These are phyloP conservation scores for Haemorhous mexicanus DNA, from an alignment of 2,113 vertebrate genomes.

Conservation along the genomic window DNA sequence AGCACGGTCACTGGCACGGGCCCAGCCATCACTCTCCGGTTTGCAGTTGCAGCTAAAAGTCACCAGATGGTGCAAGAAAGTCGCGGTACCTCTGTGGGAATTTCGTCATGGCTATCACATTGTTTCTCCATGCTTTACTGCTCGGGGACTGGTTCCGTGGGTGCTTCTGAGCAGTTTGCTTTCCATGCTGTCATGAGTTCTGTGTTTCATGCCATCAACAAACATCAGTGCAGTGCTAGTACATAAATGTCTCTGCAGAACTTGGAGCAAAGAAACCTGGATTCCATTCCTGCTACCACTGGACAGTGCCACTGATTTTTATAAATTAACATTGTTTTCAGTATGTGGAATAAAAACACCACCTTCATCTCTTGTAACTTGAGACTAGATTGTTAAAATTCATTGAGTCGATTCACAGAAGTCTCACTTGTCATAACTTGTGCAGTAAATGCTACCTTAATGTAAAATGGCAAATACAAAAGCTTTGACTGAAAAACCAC, in stretches of 20 bases:
- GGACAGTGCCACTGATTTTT: neutral
- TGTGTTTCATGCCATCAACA: neutral
- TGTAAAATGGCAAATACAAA: neutral
- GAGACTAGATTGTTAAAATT: neutral
- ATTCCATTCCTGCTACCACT: neutral
- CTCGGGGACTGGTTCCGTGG: rapidly evolving
- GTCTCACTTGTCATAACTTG: neutral
- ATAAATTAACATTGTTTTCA: neutral
- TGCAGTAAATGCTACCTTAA: neutral
- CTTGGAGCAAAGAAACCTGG: neutral
- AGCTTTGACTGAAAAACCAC: neutral
- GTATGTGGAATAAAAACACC: neutral
- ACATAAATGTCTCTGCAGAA: neutral
- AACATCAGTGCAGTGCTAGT: neutral
- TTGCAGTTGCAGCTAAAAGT: constrained; percentile 31
- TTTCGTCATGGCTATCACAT: neutral
- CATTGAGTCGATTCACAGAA: neutral
- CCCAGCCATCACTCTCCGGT: neutral
- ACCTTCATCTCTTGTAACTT: neutral
- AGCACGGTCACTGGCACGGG: neutral
- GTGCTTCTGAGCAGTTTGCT: neutral
- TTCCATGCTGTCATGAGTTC: rapidly evolving
- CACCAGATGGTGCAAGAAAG: constrained; percentile 56
- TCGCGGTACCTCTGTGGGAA: neutral
- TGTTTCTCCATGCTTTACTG: neutral